Evolutionary conservation across 1,140 invertebrate genomes (phyloP), one percentile per base, ranked within the genome.

Genomic region (Aplysia californica): DNA sequence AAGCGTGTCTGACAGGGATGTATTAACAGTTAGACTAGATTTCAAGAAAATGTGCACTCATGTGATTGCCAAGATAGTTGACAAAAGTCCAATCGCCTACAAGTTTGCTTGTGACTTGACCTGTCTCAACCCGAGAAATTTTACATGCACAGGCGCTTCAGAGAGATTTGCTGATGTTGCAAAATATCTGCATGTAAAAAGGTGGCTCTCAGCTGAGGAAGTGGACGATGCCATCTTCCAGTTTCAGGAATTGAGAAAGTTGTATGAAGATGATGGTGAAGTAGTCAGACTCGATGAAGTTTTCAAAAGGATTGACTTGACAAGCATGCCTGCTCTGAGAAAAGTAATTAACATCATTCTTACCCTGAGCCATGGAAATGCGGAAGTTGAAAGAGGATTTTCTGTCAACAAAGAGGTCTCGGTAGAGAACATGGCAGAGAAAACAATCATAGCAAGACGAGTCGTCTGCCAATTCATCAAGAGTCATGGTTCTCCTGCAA

Each of bases 301-400:
- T 61, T 76, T 58, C 36, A 35, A 55, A 21, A 6, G 29, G 23
- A 65, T 77, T 69, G 50, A 26, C 50, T 26, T 15, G 10, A 55
- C 71, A 26, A 31, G 65, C 21, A 78, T 75, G 26, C 39, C 29
- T n/a, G 39, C 75, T 15, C 33, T 83, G 29, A 78, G 68, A 71
- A 41, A 20, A 18, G 66, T 85, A 23, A 69, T 81, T 5, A 70
- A 71, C 23, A 39, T 71, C 18, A 23, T 82, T 0, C 61, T 84
- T 20, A 23, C 79, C 26, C 77, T 84, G 33, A 82, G 75, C 5
- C 82, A 85, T 82, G 82, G 82, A 2, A 71, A 85, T n/a, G 82
- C 83, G 18, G 23, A 59, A 36, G 82, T 83, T 21, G 80, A 83
- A 59, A 58, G 80, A 23, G 83, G 83, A 2, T 84, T 84, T 68